Evolutionary conservation across 2,797 vertebrate species (phyloP), one percentile per base, ranked within the genome.

Genomic region (Pagetopsis macropterus): DNA sequence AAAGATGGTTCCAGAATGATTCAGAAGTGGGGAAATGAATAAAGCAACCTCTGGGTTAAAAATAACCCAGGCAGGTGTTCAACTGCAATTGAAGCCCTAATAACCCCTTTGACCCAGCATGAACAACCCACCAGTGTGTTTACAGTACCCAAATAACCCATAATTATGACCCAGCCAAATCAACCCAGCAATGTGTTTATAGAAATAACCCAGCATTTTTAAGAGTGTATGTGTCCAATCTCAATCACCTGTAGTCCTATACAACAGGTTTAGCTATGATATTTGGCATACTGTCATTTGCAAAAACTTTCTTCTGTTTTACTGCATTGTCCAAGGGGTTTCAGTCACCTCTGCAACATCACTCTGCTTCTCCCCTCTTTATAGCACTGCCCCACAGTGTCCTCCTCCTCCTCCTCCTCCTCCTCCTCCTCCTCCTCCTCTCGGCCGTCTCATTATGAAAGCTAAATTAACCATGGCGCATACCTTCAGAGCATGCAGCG

Each of bases 391-490:
- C 77, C n/a, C 60, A 43, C 64, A 55, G 51, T 66, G 64, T 62
- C 62, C 70, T 73, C 75, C 78, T 82, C 77, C 64, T 82, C 77
- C 64, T 82, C 77, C 64, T 82, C 77, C 64, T 76, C 62, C 72
- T 73, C 77, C 64, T 62, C 62, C 72, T 73, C 75, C 79, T 82
- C 77, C 64, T 82, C 77, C 64, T 82, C 77, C 64, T 76, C 62
- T 63, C 23, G 27, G 62, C 77, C 84, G 56, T 89, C 84, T 86
- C 72, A 82, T 90, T 84, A 89, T 37, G 46, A 50, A 73, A 79
- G 79, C 67, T 81, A 88, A 92, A 91, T 89, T 88, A 87, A 77
- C 84, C 87, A 65, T 83, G 86, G 73, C 85, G 71, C 76, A 15
- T 79, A 87, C 76, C 86, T 84, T 87, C 73, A 54, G 85, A 88